Conservation (phyloP, 1,140 invertebrate species). For the Drosophila chauvacae region DNA sequence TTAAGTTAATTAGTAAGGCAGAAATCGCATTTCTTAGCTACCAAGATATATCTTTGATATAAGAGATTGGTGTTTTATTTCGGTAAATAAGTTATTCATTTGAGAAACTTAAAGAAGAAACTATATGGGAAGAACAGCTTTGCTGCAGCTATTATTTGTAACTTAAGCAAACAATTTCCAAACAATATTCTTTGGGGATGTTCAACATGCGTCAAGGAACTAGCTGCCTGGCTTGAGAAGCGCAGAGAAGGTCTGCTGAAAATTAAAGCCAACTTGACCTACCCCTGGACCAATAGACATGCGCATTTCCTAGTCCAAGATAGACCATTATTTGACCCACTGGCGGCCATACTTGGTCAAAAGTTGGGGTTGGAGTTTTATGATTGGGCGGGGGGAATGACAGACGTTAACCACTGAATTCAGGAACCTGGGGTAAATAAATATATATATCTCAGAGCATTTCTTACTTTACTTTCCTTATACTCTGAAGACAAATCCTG, state of each 20-base stretch:
- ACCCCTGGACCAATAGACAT: conserved; percentile 18
- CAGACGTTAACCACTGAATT: neutral
- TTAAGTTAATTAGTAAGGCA: no score
- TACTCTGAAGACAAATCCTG: neutral
- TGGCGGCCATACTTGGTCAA: conserved; percentile 45
- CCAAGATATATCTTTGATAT: no score
- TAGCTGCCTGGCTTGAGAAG: neutral
- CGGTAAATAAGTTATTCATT: neutral
- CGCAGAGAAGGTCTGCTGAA: neutral
- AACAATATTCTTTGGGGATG: neutral
- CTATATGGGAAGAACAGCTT: neutral
- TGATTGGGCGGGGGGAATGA: neutral
- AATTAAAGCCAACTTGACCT: conserved; percentile 13
- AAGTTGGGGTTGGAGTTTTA: conserved; percentile 27
- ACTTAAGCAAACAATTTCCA: neutral
- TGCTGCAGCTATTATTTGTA: neutral
- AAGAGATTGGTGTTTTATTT: no score
- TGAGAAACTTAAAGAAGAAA: neutral
- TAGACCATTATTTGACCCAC: conserved; percentile 32
- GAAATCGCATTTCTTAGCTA: no score
- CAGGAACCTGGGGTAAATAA: neutral
- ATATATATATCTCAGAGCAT: neutral
- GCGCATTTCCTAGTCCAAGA: conserved; percentile 10
- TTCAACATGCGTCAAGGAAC: neutral
- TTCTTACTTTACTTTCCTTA: neutral